Conservation (phyloP, 2,113 vertebrate species). For the Vimba vimba region DNA sequence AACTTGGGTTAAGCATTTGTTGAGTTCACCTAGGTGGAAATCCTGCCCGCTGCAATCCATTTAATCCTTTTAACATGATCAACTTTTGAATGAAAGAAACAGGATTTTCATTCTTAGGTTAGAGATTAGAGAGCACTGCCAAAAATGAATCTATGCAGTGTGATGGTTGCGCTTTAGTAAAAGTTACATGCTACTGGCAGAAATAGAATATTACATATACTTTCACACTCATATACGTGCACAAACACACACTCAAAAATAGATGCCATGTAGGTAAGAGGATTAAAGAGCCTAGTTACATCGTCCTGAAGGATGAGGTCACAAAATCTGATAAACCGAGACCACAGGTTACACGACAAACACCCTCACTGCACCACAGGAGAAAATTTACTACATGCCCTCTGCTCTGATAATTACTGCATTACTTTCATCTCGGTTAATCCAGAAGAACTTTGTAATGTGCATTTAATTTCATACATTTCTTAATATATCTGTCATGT, state of each 20-base stretch:
- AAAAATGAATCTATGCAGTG: neutral
- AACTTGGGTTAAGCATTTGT: neutral
- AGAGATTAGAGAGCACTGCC: neutral
- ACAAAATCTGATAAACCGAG: conserved; percentile 4
- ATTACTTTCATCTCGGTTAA: neutral
- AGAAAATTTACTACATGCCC: neutral
- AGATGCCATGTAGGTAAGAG: neutral
- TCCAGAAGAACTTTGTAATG: neutral
- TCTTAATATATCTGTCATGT: neutral
- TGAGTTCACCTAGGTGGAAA: neutral
- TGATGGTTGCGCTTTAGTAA: neutral
- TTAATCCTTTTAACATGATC: conserved; percentile 32
- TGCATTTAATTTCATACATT: neutral
- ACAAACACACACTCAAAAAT: neutral
- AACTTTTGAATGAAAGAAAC: conserved; percentile 12
- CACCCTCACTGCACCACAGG: neutral
- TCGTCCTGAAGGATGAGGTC: neutral
- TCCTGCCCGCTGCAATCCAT: neutral
- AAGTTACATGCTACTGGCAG: neutral
- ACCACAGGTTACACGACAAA: neutral
- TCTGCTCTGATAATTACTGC: neutral
- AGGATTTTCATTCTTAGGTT: neutral
- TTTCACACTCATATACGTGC: neutral
- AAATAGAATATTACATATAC: neutral
- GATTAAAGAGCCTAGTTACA: neutral